Conservation (phyloP, 2,888 invertebrate species). For the Tiliacea citrago region DNA sequence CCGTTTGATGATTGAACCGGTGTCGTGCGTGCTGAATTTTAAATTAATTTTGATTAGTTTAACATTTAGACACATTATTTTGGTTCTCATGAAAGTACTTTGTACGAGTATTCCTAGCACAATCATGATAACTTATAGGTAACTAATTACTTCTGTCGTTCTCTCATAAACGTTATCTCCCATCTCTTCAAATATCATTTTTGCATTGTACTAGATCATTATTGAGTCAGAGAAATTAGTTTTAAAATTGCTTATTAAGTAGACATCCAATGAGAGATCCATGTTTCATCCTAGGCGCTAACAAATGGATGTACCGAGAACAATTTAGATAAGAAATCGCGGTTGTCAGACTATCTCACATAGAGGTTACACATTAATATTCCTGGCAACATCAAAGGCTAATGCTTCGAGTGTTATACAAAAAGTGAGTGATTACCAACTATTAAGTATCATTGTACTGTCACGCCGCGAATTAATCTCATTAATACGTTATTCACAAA, state of each 20-base stretch:
- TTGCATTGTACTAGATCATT: constrained; percentile 25
- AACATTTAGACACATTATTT: constrained; percentile 12
- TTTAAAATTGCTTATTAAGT: constrained; percentile 41
- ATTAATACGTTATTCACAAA: constrained; percentile 65
- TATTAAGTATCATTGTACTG: constrained; percentile 71
- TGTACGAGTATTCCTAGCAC: background rate
- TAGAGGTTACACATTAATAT: constrained; percentile 55
- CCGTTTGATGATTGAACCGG: background rate
- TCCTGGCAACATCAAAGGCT: constrained; percentile 54
- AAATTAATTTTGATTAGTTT: constrained; percentile 3
- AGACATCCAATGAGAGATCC: constrained; percentile 44
- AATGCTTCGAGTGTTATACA: constrained; percentile 46
- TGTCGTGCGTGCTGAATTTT: background rate
- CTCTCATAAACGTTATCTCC: constrained; percentile 15
- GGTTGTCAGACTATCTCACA: constrained; percentile 51
- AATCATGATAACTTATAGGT: constrained; percentile 23
- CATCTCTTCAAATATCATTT: constrained; percentile 30
- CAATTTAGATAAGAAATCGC: constrained; percentile 65
- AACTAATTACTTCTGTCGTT: constrained; percentile 39
- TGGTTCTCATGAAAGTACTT: constrained; percentile 8
- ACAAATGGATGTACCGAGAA: constrained; percentile 56
- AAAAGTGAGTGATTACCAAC: constrained; percentile 71
- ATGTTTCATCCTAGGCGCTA: constrained; percentile 46
- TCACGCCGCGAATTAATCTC: constrained; percentile 73
- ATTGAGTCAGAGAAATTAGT: constrained; percentile 37